phyloP scores from a whole-genome alignment of 2,113 vertebrate genomes.

The Amblyopsis rosae region DNA sequence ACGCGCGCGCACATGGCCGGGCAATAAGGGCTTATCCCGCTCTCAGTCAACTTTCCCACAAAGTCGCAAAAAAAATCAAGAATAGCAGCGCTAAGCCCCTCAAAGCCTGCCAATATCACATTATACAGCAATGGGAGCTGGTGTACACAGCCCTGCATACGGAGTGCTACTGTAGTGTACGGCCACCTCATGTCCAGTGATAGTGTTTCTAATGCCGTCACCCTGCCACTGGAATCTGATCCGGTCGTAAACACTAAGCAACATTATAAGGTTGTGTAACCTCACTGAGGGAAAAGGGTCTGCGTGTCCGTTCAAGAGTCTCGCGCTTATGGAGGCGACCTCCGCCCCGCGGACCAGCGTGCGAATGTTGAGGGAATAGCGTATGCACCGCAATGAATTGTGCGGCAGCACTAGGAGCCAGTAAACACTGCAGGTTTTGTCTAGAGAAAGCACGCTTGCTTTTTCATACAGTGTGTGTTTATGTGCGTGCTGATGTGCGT shows the following conservation, averaged over 20 bases:
- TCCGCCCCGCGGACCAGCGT: conserved; percentile 8
- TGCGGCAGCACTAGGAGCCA: conserved; percentile 13
- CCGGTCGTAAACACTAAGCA: conserved; percentile 29
- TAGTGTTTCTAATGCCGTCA: conserved; percentile 37
- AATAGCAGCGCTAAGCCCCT: conserved; percentile 53
- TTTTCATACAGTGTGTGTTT: conserved; percentile 1
- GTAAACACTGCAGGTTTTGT: conserved; percentile 58
- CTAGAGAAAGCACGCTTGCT: conserved; percentile 43
- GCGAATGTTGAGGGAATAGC: not conserved
- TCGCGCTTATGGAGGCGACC: no score
- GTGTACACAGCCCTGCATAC: conserved; percentile 35
- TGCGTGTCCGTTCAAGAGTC: not conserved
- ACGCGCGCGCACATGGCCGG: not conserved
- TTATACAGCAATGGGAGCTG: conserved; percentile 48
- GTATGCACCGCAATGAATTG: conserved; percentile 16
- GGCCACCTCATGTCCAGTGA: conserved; percentile 39
- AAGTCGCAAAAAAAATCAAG: conserved; percentile 72
- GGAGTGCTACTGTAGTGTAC: conserved; percentile 37
- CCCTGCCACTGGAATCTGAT: conserved; percentile 14
- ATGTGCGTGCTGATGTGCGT: not conserved
- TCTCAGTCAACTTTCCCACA: conserved; percentile 73
- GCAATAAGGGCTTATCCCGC: conserved; percentile 60
- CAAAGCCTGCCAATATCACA: conserved; percentile 65
- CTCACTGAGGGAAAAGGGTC: conserved; percentile 26
- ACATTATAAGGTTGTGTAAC: conserved; percentile 31